Evolutionary conservation across 2,113 vertebrate genomes (phyloP), one percentile per base, ranked within the genome.

Genomic region (Tychaedon coryphoeus): DNA sequence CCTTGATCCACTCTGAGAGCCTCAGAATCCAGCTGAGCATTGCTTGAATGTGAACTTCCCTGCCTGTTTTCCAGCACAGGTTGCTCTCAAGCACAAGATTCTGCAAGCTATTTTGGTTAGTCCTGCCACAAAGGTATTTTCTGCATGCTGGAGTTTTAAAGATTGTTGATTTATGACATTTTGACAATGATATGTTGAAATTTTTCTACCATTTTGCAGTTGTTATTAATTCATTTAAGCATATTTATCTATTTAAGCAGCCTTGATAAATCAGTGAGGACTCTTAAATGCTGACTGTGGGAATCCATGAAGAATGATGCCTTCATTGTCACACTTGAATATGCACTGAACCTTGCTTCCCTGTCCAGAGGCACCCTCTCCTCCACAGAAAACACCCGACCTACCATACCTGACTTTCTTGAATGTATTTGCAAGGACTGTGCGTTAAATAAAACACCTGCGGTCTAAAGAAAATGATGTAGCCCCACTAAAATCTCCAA

Each of bases 101-200:
- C 61, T 88, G 47, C 56, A 58, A 56, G 15, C 7, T 58, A 3
- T 70, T 95, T 64, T 2, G 5, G 19, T 17, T 81, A 56, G n/a
- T 57, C 34, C 53, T 75, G 50, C 50, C 64, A 24, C 6, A 3
- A 76, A 74, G 48, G 71, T 42, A 48, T 65, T 73, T 87, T 50
- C 58, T 90, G 18, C 42, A 33, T 29, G 33, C 54, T 78, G 43
- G 48, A 64, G 26, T 61, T 85, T 76, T 78, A 31, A 45, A 72
- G 62, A 80, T 34, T 1, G 1, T 29, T 58, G 58, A 33, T 73
- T 73, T 67, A 29, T 69, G 51, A 58, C 15, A 28, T 45, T 43
- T 19, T 51, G 51, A 14, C 47, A 69, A 38, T 0, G 0, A 19
- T 1, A 0, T 47, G 7, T 24, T 47, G 50, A 33, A 24, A 18